Conservation (phyloP, 2,113 vertebrate species). For the Riparia riparia region DNA sequence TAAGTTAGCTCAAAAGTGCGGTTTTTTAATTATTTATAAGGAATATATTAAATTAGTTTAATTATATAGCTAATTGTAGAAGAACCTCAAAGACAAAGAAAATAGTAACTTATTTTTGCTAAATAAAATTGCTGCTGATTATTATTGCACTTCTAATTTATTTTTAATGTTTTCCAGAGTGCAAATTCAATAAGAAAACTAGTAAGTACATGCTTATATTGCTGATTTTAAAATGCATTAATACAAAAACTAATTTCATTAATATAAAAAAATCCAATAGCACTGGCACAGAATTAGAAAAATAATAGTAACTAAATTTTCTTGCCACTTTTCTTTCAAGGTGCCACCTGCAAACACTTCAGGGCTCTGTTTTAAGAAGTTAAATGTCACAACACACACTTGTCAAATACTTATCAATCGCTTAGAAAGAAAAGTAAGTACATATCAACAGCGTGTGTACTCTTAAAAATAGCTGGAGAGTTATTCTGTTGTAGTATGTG, state of each 20-base stretch:
- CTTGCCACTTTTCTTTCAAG: constrained; percentile 70
- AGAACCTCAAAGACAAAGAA: not conserved
- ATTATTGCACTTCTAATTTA: not conserved
- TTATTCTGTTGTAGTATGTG: not conserved
- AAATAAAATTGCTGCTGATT: not conserved
- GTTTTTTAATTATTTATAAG: not conserved
- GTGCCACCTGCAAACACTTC: constrained; percentile 86
- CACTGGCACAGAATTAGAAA: not conserved
- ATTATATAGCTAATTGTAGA: not conserved
- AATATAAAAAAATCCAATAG: not conserved
- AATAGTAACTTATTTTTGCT: not conserved
- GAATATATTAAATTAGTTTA: not conserved
- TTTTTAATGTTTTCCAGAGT: constrained; percentile 81
- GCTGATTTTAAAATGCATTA: not conserved
- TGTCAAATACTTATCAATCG: constrained; percentile 88
- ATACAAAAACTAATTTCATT: not conserved
- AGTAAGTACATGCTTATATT: constrained; percentile 81
- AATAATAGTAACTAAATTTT: not conserved
- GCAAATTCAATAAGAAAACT: constrained; percentile 90
- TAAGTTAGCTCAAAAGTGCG: not conserved
- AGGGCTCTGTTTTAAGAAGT: constrained; percentile 94
- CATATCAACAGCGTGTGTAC: not conserved
- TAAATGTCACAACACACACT: constrained; percentile 88
- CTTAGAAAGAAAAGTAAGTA: constrained; percentile 87
- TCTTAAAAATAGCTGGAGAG: not conserved